These are phyloP conservation scores for Schizopygopsis malacanthus DNA, from an alignment of 2,797 vertebrate species.

Conservation along the genomic window DNA sequence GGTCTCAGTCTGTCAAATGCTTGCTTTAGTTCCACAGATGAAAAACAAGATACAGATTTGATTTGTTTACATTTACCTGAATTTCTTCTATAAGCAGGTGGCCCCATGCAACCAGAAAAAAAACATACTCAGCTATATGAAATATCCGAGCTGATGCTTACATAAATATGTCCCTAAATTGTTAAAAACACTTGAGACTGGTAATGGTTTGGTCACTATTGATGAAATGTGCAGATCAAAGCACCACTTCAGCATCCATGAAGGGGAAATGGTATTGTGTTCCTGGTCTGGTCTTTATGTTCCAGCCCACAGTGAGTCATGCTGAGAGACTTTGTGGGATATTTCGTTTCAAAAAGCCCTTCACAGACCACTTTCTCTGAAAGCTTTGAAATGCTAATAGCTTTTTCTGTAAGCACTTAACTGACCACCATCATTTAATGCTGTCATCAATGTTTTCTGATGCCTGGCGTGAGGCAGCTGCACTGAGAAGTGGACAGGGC, in stretches of 20 bases:
- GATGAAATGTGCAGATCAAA: conserved; percentile 48
- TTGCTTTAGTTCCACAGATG: not conserved
- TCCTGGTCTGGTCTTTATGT: conserved; percentile 9
- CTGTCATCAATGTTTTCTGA: conserved; percentile 40
- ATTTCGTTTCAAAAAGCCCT: conserved; percentile 53
- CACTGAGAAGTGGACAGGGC: not conserved
- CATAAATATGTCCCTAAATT: not conserved
- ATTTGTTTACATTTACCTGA: not conserved
- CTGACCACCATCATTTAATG: conserved; percentile 43
- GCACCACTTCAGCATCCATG: conserved; percentile 34
- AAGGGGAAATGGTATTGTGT: conserved; percentile 32
- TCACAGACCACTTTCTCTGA: conserved; percentile 41
- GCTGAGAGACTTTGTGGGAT: conserved; percentile 28
- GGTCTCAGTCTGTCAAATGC: not conserved
- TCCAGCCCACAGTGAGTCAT: conserved; percentile 42
- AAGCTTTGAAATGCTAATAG: conserved; percentile 67
- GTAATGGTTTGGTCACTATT: conserved; percentile 30
- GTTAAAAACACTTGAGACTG: conserved; percentile 24
- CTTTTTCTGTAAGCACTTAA: conserved; percentile 64
- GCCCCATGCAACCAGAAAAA: not conserved
- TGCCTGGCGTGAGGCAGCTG: not conserved
- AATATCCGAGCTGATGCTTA: not conserved
- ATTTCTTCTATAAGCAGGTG: not conserved
- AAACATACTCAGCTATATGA: not conserved
- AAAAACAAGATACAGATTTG: not conserved